Conservation (phyloP, 2,797 vertebrate genomes). For the Macroramphosus scolopax region DNA sequence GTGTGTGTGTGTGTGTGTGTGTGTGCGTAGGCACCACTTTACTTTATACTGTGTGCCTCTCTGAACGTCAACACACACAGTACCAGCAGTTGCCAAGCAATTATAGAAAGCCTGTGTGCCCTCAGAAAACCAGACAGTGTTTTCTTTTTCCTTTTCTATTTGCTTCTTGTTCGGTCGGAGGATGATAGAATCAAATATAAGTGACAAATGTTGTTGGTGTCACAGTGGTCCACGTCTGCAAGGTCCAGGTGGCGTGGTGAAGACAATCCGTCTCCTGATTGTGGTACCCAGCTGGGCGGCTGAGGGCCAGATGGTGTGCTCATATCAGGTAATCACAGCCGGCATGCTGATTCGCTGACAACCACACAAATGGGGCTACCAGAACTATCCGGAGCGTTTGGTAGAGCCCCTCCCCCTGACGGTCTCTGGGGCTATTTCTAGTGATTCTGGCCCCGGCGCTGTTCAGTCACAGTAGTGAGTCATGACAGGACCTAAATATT, state of each 20-base stretch:
- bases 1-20: slow-evolving; percentile 25
- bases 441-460: slow-evolving; percentile 1
- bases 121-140: slow-evolving; percentile 34
- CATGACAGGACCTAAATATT: slow-evolving; percentile 9
- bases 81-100: slow-evolving; percentile 62
- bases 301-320: slow-evolving; percentile 70
- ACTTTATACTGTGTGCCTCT: slow-evolving; percentile 40
- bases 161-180: slow-evolving; percentile 33
- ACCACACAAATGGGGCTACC: slow-evolving; percentile 62
- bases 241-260: slow-evolving; percentile 63
- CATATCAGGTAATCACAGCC: slow-evolving; percentile 72
- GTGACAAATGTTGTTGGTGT: no score
- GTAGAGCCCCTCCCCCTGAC: slow-evolving; percentile 6
- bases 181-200: slow-evolving; percentile 59
- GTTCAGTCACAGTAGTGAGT: not conserved
- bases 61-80: slow-evolving; percentile 56
- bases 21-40: slow-evolving; percentile 45
- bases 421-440: slow-evolving; percentile 14
- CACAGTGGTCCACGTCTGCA: slow-evolving; percentile 23
- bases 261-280: slow-evolving; percentile 59
- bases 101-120: slow-evolving; percentile 44
- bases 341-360: slow-evolving; percentile 62
- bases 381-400: slow-evolving; percentile 36
- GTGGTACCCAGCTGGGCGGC: slow-evolving; percentile 60
- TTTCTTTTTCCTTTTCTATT: slow-evolving; percentile 4